phyloP scores from a whole-genome alignment of 2,888 invertebrate species.

The Brenthis daphne region DNA sequence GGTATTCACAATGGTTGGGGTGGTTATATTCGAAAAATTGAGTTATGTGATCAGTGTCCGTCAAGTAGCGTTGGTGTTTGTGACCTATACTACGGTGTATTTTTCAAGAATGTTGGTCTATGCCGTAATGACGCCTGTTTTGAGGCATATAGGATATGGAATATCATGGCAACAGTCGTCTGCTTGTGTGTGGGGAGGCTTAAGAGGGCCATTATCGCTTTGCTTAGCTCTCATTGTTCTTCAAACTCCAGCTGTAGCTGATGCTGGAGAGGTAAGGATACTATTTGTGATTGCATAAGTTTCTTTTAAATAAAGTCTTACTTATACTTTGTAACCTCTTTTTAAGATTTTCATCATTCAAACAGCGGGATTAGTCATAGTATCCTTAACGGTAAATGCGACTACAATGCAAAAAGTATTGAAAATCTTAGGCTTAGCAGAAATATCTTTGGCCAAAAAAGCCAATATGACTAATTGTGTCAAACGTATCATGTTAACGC shows the following conservation, averaged over 20 bases:
- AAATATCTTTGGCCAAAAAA: constrained; percentile 77
- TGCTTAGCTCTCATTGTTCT: constrained; percentile 81
- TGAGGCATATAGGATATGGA: constrained; percentile 80
- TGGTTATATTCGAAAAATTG: constrained; percentile 81
- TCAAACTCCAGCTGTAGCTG: constrained; percentile 61
- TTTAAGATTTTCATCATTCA: constrained; percentile 78
- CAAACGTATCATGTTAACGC: constrained; percentile 70
- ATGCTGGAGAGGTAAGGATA: constrained; percentile 61
- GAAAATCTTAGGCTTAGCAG: constrained; percentile 75
- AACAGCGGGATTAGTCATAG: constrained; percentile 80
- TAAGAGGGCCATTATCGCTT: constrained; percentile 83
- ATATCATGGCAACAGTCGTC: constrained; percentile 81
- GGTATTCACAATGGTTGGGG: constrained; percentile 83
- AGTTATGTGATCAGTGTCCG: constrained; percentile 66
- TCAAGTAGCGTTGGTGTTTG: constrained; percentile 67
- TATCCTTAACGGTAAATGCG: constrained; percentile 82
- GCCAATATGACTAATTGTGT: constrained; percentile 82
- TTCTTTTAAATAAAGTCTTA: not conserved
- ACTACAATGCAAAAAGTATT: constrained; percentile 79
- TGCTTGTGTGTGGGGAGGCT: constrained; percentile 84
- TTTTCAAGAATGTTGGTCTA: constrained; percentile 75
- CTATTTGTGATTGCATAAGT: not conserved
- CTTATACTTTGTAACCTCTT: constrained; percentile 14
- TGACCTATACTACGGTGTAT: constrained; percentile 74
- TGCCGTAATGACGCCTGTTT: constrained; percentile 73